phyloP scores from a whole-genome alignment of 2,888 invertebrate genomes.

The Drosophila colorata region DNA sequence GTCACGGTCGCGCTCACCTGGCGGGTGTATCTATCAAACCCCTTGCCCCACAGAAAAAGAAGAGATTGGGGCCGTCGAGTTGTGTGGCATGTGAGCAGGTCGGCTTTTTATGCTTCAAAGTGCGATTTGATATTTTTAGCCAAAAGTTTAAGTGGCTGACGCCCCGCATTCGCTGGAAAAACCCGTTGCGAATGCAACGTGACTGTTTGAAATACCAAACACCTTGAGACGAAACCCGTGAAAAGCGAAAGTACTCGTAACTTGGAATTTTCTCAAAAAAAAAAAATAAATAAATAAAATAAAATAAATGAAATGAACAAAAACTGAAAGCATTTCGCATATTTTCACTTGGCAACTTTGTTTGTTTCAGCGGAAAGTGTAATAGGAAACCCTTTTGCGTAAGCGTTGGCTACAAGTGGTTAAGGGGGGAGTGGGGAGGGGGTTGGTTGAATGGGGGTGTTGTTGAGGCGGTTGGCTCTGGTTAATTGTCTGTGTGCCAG shows the following conservation, averaged over 20 bases:
- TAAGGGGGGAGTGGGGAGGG: not conserved
- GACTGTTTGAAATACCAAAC: conserved; percentile 65
- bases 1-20: conserved; percentile 35
- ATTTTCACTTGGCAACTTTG: conserved; percentile 61
- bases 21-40: conserved; percentile 6
- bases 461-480: too few species aligned
- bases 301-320: not conserved
- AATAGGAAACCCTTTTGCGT: conserved; percentile 79
- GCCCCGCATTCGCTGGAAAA: conserved; percentile 17
- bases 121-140: conserved; percentile 5
- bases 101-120: conserved; percentile 48
- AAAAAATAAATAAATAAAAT: not conserved
- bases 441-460: conserved; percentile 1
- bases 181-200: conserved; percentile 62
- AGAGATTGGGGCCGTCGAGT: too few species aligned
- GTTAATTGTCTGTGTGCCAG: conserved; percentile 56
- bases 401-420: conserved; percentile 40
- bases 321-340: conserved; percentile 43
- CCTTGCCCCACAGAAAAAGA: too few species aligned
- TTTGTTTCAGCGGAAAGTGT: conserved; percentile 55
- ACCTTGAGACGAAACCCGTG: conserved; percentile 45
- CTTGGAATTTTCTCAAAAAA: conserved; percentile 6
- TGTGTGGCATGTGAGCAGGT: conserved; percentile 17
- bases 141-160: conserved; percentile 20
- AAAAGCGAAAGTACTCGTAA: conserved; percentile 25